Conservation (phyloP, 2,113 vertebrate species). For the Oxygymnocypris stewartii region DNA sequence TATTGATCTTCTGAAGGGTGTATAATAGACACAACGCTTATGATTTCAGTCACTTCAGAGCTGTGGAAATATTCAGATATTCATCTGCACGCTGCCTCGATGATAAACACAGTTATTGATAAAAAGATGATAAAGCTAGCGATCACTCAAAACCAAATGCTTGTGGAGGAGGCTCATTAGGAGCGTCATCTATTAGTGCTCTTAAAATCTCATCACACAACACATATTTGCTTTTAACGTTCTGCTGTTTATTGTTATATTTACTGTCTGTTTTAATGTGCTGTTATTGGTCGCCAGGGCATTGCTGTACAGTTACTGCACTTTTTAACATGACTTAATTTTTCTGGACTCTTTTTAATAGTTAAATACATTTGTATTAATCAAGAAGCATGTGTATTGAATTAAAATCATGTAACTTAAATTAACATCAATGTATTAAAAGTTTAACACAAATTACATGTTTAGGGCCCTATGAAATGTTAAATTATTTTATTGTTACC, state of each 20-base stretch:
- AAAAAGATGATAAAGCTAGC: not conserved
- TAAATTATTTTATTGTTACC: no score
- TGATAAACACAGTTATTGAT: not conserved
- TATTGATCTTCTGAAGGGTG: slow-evolving; percentile 25
- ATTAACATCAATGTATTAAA: no score
- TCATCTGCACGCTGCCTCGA: not conserved
- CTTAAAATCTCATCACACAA: slow-evolving; percentile 1
- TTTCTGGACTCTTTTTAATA: no score
- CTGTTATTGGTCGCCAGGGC: not conserved
- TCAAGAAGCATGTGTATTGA: no score
- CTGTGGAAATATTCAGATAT: slow-evolving; percentile 20
- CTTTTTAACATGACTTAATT: not conserved
- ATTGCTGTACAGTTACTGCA: not conserved
- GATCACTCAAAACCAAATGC: not conserved
- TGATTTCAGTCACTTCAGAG: slow-evolving; percentile 21
- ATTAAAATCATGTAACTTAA: no score
- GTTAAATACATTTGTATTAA: no score
- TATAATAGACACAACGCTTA: slow-evolving; percentile 18
- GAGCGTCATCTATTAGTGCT: not conserved
- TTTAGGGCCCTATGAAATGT: no score
- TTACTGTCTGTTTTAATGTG: not conserved
- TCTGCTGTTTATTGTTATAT: not conserved
- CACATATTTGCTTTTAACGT: not conserved
- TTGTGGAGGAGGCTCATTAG: not conserved
- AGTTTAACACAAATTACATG: no score